phyloP scores from a whole-genome alignment of 1,140 invertebrate genomes.

The Capitella teleta region DNA sequence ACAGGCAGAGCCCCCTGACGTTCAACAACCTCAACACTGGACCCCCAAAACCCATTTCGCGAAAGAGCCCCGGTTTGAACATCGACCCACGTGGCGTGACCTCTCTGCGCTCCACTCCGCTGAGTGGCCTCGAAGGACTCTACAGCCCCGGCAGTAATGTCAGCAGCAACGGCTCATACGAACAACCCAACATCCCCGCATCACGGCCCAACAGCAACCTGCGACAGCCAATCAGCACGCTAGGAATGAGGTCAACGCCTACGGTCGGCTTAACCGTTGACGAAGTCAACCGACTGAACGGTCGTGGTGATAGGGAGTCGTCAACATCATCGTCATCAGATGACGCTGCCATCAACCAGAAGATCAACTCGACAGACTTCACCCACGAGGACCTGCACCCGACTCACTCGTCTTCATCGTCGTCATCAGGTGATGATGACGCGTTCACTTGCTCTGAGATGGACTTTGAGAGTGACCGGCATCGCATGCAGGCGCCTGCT shows the following conservation, averaged over 20 bases:
- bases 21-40: background rate
- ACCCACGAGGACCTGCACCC: constrained; percentile 29
- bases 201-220: constrained; percentile 4
- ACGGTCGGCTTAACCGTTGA: constrained; percentile 73
- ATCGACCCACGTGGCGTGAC: background rate
- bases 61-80: background rate
- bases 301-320: constrained; percentile 68
- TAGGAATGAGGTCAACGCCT: constrained; percentile 11
- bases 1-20: background rate
- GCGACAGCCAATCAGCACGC: constrained; percentile 6
- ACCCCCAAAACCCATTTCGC: background rate
- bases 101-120: constrained; percentile 4
- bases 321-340: constrained; percentile 64
- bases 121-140: constrained; percentile 2
- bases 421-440: constrained; percentile 92
- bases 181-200: constrained; percentile 6
- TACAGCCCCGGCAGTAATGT: constrained; percentile 1
- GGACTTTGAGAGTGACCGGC: constrained; percentile 90
- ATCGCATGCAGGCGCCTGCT: background rate
- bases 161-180: background rate
- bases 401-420: constrained; percentile 70
- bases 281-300: constrained; percentile 82
- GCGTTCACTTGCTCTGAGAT: constrained; percentile 95
- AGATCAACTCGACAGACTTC: constrained; percentile 34
- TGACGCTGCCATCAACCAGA: constrained; percentile 49